phyloP scores from a whole-genome alignment of 2,797 vertebrate species.

The Ciconia nigra region DNA sequence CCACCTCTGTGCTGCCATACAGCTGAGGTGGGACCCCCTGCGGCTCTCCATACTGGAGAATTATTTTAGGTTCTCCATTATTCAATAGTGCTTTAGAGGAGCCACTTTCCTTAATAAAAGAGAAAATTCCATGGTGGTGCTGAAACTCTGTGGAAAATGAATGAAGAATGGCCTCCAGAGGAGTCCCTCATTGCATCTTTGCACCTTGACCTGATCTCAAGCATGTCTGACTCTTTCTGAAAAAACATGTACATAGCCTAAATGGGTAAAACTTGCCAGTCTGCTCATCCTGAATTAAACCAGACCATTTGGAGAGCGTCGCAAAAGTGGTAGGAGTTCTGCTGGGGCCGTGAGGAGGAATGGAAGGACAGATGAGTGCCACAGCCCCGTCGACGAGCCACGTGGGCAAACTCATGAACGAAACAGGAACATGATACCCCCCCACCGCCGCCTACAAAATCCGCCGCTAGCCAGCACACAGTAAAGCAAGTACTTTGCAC shows the following conservation, averaged over 20 bases:
- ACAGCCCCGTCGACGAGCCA: not conserved
- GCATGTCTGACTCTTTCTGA: not conserved
- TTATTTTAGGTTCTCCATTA: not conserved
- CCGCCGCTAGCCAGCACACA: not conserved
- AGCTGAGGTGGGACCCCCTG: not conserved
- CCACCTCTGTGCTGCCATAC: not conserved
- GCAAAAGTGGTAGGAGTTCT: slow-evolving; percentile 61
- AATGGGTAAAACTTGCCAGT: not conserved
- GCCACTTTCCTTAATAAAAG: not conserved
- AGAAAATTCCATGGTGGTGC: not conserved
- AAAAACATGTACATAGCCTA: rapidly evolving
- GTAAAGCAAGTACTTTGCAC: not conserved
- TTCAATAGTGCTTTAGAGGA: not conserved
- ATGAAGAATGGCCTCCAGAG: not conserved
- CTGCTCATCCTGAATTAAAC: not conserved
- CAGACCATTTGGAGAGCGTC: not conserved
- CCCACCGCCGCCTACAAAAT: not conserved
- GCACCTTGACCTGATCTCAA: not conserved
- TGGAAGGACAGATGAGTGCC: not conserved
- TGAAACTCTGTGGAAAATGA: not conserved
- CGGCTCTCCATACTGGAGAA: not conserved
- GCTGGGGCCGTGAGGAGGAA: not conserved
- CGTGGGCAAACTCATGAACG: rapidly evolving
- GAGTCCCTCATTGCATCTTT: not conserved
- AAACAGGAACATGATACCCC: not conserved